phyloP scores from a whole-genome alignment of 2,113 vertebrate species.

The Neofelis nebulosa region DNA sequence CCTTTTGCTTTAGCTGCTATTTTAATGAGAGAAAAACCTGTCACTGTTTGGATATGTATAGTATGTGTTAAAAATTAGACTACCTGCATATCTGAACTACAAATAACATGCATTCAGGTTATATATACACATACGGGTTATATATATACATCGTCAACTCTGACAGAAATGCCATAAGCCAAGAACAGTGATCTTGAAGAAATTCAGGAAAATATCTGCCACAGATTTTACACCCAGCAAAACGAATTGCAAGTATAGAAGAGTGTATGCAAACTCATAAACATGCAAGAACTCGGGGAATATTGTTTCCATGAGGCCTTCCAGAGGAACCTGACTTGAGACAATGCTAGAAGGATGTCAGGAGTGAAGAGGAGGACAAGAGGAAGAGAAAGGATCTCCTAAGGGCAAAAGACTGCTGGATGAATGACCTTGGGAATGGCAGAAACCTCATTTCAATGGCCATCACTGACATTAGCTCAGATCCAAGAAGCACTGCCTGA shows the following conservation, averaged over 20 bases:
- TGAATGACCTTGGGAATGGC: neutral
- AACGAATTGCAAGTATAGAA: neutral
- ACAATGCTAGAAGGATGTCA: neutral
- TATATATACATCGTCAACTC: neutral
- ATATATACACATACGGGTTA: neutral
- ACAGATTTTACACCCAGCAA: neutral
- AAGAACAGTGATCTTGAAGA: neutral
- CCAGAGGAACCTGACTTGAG: neutral
- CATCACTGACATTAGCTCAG: neutral
- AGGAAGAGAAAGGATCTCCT: neutral
- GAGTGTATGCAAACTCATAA: neutral
- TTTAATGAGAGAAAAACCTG: neutral
- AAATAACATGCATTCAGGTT: neutral
- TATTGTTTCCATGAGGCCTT: neutral
- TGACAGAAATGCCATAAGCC: neutral
- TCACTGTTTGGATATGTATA: neutral
- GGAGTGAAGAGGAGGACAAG: neutral
- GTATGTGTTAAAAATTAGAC: neutral
- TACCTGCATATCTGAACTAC: neutral
- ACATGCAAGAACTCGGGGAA: neutral
- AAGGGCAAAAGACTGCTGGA: neutral
- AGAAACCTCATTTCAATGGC: neutral
- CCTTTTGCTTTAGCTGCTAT: conserved; percentile 15
- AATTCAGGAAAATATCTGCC: neutral
- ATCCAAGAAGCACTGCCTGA: neutral